These are phyloP conservation scores for Drosophila tanythrix DNA, from an alignment of 2,888 invertebrate species.

Conservation along the genomic window DNA sequence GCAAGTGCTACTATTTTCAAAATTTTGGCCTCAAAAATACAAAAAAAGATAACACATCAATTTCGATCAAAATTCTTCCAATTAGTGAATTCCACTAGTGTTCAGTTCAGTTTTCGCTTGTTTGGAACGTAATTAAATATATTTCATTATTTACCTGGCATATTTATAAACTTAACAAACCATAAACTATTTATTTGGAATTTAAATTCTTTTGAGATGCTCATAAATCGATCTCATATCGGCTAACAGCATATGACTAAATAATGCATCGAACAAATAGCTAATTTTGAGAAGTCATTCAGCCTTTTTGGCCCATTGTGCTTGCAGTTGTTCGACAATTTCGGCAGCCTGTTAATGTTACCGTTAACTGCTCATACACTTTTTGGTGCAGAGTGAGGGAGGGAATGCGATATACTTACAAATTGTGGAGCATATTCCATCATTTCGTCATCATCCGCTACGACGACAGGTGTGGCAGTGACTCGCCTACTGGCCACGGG, in stretches of 20 bases:
- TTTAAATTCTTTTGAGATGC: background rate
- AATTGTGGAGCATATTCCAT: slow-evolving; percentile 83
- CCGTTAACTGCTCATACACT: slow-evolving; percentile 27
- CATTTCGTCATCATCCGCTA: slow-evolving; percentile 74
- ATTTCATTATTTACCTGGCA: background rate
- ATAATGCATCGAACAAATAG: background rate
- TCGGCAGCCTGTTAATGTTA: slow-evolving; percentile 14
- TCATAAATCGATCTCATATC: background rate
- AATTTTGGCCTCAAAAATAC: background rate
- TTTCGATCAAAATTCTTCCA: background rate
- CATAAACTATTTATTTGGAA: background rate
- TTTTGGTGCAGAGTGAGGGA: background rate
- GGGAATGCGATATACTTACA: slow-evolving; percentile 73
- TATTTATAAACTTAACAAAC: no score
- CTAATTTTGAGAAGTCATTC: background rate
- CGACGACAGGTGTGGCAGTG: slow-evolving; percentile 61
- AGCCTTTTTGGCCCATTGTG: slow-evolving; percentile 30
- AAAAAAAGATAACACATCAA: background rate
- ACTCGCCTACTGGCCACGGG: slow-evolving; percentile 41
- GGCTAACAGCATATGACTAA: background rate
- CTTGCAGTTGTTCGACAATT: slow-evolving; percentile 11
- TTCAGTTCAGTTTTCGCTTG: background rate
- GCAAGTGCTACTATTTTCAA: background rate
- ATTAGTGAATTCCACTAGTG: background rate
- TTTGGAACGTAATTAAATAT: background rate